Conservation (phyloP, 2,113 vertebrate species). For the Rostratula benghalensis region DNA sequence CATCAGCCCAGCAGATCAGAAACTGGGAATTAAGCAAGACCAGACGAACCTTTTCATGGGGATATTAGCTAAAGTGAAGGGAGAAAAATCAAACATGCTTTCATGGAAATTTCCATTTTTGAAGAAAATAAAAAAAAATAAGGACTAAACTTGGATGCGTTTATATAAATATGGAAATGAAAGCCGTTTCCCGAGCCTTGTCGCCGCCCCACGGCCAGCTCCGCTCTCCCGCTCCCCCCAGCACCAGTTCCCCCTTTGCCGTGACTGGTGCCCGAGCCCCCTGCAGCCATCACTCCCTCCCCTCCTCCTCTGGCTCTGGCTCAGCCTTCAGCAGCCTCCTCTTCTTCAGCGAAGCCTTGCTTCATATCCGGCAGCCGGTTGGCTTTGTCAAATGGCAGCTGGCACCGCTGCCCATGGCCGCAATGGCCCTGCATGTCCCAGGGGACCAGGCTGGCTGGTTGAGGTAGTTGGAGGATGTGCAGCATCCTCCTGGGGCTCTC, state of each 20-base stretch:
- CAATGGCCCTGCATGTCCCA: fast-evolving
- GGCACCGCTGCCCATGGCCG: fast-evolving
- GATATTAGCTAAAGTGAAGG: neutral
- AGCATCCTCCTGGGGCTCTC: neutral
- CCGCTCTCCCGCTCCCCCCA: neutral
- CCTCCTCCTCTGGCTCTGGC: neutral
- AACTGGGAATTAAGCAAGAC: neutral
- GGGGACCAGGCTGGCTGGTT: neutral
- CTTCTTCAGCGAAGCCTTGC: neutral
- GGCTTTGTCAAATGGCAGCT: neutral
- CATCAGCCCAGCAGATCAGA: neutral
- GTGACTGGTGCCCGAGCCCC: neutral
- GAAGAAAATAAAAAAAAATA: conserved; percentile 29
- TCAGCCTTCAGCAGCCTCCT: neutral
- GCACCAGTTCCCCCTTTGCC: neutral
- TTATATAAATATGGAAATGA: conserved; percentile 66
- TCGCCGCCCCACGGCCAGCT: neutral
- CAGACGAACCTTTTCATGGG: neutral
- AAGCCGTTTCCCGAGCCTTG: neutral
- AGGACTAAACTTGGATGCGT: conserved; percentile 34
- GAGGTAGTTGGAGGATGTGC: conserved; percentile 13
- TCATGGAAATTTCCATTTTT: conserved; percentile 64
- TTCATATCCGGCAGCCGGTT: neutral
- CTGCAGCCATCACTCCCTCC: neutral
- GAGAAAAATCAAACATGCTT: neutral